These are phyloP conservation scores for Corythornis madagascariensis DNA, from an alignment of 2,113 vertebrate species.

Conservation along the genomic window DNA sequence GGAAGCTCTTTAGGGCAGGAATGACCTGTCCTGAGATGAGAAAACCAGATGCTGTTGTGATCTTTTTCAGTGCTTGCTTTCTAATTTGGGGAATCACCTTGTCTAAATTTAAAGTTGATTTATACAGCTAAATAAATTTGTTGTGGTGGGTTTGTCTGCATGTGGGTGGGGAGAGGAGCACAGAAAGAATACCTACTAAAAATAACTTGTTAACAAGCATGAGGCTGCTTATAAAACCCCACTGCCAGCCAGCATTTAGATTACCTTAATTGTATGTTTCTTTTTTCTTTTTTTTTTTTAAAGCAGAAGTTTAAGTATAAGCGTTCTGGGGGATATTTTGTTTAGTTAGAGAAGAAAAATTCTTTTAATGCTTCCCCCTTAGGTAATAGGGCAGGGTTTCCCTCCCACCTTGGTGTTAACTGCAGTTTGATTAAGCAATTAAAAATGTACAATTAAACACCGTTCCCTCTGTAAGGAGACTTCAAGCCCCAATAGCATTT, in stretches of 20 bases:
- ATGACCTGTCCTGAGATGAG: neutral
- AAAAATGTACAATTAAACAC: too few relatives aligned
- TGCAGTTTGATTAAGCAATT: too few relatives aligned
- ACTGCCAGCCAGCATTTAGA: conserved; percentile 23
- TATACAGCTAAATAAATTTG: neutral
- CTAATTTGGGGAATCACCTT: conserved; percentile 21
- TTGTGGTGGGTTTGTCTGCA: neutral
- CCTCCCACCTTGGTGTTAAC: neutral
- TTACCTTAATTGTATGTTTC: conserved; percentile 41
- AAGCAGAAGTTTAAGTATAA: conserved; percentile 3
- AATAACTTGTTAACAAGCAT: conserved; percentile 41
- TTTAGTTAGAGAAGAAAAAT: neutral
- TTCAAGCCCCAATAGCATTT: neutral
- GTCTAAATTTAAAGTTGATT: conserved; percentile 16
- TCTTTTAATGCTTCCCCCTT: neutral
- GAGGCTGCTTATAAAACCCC: conserved; percentile 42
- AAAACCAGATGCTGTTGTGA: neutral
- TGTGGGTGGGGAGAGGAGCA: conserved; percentile 5
- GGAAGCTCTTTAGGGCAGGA: neutral
- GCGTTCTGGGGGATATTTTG: neutral
- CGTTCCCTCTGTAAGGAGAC: neutral
- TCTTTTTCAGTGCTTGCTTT: neutral
- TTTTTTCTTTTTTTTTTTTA: neutral
- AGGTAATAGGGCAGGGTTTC: neutral
- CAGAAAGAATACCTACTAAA: conserved; percentile 36